A percentile compares a stretch with the other conserved stretches of the same genome.
Evolutionary conservation across 2,113 vertebrate species (phyloP).

Genomic region (Mesitornis unicolor): DNA sequence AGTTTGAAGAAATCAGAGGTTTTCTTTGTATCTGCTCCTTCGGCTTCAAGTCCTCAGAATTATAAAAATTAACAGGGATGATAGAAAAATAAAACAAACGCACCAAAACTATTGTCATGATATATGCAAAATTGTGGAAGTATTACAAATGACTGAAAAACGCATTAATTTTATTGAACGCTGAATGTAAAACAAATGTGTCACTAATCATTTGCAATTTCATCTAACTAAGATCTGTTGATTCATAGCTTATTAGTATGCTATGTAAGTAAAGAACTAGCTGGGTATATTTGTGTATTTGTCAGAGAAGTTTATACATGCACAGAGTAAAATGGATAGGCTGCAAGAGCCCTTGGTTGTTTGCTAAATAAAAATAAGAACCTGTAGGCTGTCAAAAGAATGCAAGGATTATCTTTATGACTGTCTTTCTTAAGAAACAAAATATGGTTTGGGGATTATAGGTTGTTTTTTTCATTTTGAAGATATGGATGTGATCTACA

Average conservation of each 20-base stretch:
- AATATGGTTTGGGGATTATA: too few species aligned
- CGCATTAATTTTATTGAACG: background rate
- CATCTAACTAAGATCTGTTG: background rate
- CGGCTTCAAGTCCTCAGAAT: background rate
- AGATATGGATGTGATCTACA: background rate
- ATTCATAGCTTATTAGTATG: background rate
- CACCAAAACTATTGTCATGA: background rate
- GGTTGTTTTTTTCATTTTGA: background rate
- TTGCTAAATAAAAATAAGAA: background rate
- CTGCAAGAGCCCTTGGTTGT: background rate
- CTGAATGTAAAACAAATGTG: background rate
- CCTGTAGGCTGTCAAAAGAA: background rate
- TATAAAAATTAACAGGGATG: background rate
- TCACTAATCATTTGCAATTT: background rate
- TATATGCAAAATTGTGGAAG: background rate
- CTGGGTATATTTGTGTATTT: background rate
- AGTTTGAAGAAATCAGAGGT: background rate
- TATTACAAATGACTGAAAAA: background rate
- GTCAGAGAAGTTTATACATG: background rate
- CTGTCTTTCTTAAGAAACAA: background rate
- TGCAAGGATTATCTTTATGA: background rate
- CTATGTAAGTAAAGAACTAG: background rate
- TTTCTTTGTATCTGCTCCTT: background rate
- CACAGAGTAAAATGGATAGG: background rate
- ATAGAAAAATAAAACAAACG: background rate